Conservation (phyloP, 2,797 vertebrate genomes). For the Molothrus ater region DNA sequence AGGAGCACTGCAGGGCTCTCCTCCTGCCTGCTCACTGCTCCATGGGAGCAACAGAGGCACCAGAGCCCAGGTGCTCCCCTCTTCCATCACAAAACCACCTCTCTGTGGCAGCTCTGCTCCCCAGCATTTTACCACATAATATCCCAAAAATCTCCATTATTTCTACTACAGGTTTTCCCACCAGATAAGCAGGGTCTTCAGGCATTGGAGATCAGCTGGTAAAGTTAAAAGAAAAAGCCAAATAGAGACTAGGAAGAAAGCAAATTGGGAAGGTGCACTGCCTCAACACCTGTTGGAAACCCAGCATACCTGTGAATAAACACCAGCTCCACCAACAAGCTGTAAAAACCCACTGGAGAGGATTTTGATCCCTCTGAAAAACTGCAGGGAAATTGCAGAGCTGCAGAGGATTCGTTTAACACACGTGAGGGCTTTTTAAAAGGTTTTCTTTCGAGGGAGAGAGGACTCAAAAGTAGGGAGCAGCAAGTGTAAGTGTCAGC, state of each 20-base stretch:
- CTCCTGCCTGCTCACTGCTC: neutral
- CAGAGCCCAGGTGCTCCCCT: neutral
- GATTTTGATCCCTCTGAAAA: neutral
- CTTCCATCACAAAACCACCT: fast-evolving
- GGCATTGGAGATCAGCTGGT: neutral
- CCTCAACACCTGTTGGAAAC: neutral
- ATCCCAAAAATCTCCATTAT: neutral
- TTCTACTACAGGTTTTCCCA: neutral
- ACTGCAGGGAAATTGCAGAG: neutral
- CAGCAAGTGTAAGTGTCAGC: fast-evolving
- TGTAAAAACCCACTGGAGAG: neutral
- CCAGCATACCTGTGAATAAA: neutral
- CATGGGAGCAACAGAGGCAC: fast-evolving
- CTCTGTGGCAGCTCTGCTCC: fast-evolving
- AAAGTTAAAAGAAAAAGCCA: neutral
- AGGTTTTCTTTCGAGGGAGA: neutral
- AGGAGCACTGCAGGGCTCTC: neutral
- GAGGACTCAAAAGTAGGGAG: neutral
- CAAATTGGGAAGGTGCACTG: fast-evolving
- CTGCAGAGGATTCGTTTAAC: neutral
- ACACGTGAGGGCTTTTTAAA: fast-evolving
- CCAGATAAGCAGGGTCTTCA: neutral
- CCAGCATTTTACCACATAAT: neutral
- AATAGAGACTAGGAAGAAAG: neutral
- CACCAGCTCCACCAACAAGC: neutral